Evolutionary conservation across 1,140 invertebrate species (phyloP), one percentile per base, ranked within the genome.

Genomic region (Neodiprion lecontei): DNA sequence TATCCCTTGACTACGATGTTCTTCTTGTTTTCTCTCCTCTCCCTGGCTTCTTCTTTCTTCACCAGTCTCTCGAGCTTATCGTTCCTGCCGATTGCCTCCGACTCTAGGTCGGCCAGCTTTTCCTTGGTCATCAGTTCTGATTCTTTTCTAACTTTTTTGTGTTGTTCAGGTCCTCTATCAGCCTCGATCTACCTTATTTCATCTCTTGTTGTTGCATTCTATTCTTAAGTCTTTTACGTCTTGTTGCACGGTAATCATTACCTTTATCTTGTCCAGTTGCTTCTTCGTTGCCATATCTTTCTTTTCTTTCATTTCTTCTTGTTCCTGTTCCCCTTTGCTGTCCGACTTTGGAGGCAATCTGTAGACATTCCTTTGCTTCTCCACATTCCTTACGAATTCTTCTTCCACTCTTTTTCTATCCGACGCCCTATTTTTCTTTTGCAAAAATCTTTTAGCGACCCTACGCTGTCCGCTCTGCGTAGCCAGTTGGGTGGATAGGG

Each of bases 211-310:
- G 2, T 1, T n/a, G 53, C 53, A 8, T 61, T 12, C 53, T n/a
- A 8, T 61, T n/a, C 53, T 61, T 61, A 61, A 1, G n/a, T 61
- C 2, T 61, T 4, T 61, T 61, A 61, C 2, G 53, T 61, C 53
- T n/a, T 61, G 2, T 8, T 8, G 53, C 53, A 8, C 53, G 11
- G 1, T 8, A 12, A 61, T 1, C 53, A 61, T 61, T 61, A 61
- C n/a, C 53, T 61, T 8, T 61, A 61, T 61, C 53, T 61, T 61
- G 53, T 61, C 53, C n/a, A 61, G 53, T 61, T 61, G 53, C 53
- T 61, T 8, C 53, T 61, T 8, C 7, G 53, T 61, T 61, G 53
- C 7, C 53, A 61, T 8, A 61, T 61, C 53, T 61, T 61, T n/a
- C n/a, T 61, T 1, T 61, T n/a, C n/a, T 61, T 61, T 8, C 53